Conservation (phyloP, 2,888 invertebrate genomes). For the Drosophila gaucha region DNA sequence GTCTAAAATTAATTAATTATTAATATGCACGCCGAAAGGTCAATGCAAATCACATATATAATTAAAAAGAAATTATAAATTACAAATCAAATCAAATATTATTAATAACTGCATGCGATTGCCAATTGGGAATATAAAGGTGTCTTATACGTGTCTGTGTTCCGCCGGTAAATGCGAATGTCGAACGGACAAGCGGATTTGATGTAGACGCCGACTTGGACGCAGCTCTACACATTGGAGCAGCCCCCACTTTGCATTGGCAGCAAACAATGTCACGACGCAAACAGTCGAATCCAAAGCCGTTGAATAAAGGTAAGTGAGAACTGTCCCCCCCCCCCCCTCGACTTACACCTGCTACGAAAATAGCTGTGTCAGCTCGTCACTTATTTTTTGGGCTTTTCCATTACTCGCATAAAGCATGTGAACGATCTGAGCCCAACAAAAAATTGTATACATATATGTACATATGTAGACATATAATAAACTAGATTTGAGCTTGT, state of each 20-base stretch:
- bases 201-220: conserved; percentile 59
- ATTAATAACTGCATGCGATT: conserved; percentile 51
- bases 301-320: conserved; percentile 92
- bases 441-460: conserved; percentile 1
- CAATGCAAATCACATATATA: conserved; percentile 46
- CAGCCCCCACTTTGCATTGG: conserved; percentile 64
- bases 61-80: conserved; percentile 33
- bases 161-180: conserved; percentile 66
- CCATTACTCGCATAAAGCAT: conserved; percentile 47
- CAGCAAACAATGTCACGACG: conserved; percentile 91
- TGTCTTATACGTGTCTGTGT: conserved; percentile 14
- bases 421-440: conserved; percentile 58
- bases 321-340: neutral
- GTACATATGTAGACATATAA: neutral
- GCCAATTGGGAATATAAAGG: conserved; percentile 15
- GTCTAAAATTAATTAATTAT: conserved; percentile 68
- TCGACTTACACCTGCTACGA: conserved; percentile 32
- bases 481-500: conserved; percentile 36
- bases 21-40: conserved; percentile 47
- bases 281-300: conserved; percentile 98
- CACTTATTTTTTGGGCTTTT: conserved; percentile 42
- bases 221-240: conserved; percentile 50
- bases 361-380: conserved; percentile 67
- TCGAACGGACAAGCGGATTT: conserved; percentile 45
- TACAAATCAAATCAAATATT: conserved; percentile 14